Conservation (phyloP, 2,888 invertebrate species). For the Ypsolopha sequella region DNA sequence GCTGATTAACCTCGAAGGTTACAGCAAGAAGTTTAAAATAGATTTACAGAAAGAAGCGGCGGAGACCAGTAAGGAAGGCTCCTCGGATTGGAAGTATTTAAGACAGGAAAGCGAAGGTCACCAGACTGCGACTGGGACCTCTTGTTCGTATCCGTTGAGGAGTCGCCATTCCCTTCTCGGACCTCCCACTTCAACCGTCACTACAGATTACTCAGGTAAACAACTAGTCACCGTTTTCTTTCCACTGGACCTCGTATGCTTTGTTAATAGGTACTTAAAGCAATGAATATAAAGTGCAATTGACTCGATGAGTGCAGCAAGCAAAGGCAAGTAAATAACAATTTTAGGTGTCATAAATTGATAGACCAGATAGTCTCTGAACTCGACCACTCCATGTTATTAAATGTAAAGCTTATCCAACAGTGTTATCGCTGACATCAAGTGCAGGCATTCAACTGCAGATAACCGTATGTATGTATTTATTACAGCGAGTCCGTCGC, state of each 20-base stretch:
- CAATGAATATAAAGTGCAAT: no score
- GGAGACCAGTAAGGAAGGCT: conserved; percentile 30
- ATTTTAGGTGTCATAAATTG: not conserved
- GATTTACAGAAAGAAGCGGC: conserved; percentile 50
- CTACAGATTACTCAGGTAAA: conserved; percentile 51
- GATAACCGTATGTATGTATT: conserved; percentile 40
- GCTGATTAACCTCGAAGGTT: conserved; percentile 43
- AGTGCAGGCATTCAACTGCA: conserved; percentile 41
- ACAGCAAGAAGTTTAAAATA: conserved; percentile 67
- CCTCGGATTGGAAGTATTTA: conserved; percentile 11
- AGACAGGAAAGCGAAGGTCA: conserved; percentile 30
- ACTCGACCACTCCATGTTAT: conserved; percentile 6
- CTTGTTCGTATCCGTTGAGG: conserved; percentile 40
- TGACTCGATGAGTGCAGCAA: not conserved
- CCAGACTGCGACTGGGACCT: conserved; percentile 22
- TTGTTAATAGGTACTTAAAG: no score
- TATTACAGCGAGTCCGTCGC: conserved; percentile 24
- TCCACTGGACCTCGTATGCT: not conserved
- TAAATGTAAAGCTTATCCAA: conserved; percentile 34
- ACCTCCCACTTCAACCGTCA: conserved; percentile 45
- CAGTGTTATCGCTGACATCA: conserved; percentile 45
- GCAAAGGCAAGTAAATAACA: not conserved
- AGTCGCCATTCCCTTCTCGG: conserved; percentile 42
- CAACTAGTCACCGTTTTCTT: conserved; percentile 1
- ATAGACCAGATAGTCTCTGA: not conserved